Evolutionary conservation across 2,113 vertebrate genomes (phyloP).

Genomic region (Anhinga anhinga): DNA sequence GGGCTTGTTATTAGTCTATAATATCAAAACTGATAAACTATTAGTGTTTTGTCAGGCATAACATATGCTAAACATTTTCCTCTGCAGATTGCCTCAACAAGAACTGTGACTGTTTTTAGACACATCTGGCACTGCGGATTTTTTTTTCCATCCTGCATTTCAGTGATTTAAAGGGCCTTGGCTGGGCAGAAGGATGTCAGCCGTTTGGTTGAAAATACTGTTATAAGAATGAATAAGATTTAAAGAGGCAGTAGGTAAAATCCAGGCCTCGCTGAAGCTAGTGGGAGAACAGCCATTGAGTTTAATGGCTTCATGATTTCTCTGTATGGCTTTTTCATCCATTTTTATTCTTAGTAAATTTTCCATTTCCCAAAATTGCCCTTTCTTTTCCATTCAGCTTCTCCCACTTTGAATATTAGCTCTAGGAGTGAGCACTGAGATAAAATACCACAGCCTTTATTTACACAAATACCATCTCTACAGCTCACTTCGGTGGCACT

Average conservation of each 20-base stretch:
- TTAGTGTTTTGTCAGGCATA: constrained; percentile 51
- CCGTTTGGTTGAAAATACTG: constrained; percentile 31
- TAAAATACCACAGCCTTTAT: not conserved
- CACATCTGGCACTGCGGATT: constrained; percentile 42
- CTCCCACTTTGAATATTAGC: not conserved
- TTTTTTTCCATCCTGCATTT: constrained; percentile 23
- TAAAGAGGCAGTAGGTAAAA: constrained; percentile 47
- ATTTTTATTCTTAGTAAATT: constrained; percentile 4
- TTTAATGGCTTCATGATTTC: not conserved
- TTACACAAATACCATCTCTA: not conserved
- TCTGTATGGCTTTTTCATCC: not conserved
- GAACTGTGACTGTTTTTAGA: constrained; percentile 44
- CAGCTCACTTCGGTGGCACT: not conserved
- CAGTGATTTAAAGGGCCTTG: constrained; percentile 51
- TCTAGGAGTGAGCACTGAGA: not conserved
- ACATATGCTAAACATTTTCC: constrained; percentile 1
- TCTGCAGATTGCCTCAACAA: constrained; percentile 4
- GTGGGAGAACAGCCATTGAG: not conserved
- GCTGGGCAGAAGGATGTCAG: constrained; percentile 49
- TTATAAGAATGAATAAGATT: constrained; percentile 13
- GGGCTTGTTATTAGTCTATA: constrained; percentile 31
- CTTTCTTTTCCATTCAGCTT: constrained; percentile 5
- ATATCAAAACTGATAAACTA: constrained; percentile 47
- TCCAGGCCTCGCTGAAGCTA: not conserved
- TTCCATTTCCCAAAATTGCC: not conserved